Evolutionary conservation across 1,140 invertebrate genomes (phyloP), one percentile per base, ranked within the genome.

Genomic region (Trachelipus rathkii): DNA sequence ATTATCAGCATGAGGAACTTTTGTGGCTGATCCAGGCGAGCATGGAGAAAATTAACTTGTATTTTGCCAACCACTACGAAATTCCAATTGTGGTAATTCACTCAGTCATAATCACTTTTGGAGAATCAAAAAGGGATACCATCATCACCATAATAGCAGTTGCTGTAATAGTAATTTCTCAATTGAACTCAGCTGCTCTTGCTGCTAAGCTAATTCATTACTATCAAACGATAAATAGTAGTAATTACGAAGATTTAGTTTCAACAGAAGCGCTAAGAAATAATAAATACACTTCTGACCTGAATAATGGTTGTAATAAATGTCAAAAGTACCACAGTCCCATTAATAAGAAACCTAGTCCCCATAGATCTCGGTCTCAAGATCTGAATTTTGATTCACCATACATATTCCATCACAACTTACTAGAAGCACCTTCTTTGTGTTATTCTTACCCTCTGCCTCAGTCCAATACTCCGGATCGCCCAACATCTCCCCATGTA

Each of bases 31-130:
- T 95, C 82, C 91, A 94, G 85, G 92, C 92, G 75, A 95, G 94
- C 84, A 94, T 95, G 92, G 93, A 94, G 85, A 93, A 94, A 85
- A 94, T 94, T 85, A 92, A 93, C 85, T 87, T 92, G 86, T 91
- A 90, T 82, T 82, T n/a, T n/a, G 76, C 70, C 76, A 72, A 11
- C 78, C 78, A 10, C 60, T 79, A 0, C 73, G 50, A 60, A 76
- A 79, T 45, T 73, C 71, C 43, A 50, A 67, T 7, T 72, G 73
- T 21, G 53, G 73, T 23, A 60, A 76, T 44, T 70, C 72, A 11
- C 73, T 75, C 75, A 10, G 33, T 45, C 44, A n/a, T 9, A 71
- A 71, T 71, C 44, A 45, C 19, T 21, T 4, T 45, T 2, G 69
- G 69, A 71, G 69, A n/a, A 71, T 0, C n/a, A 43, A 43, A 43